These are phyloP conservation scores for Campylomormyrus numenius DNA, from an alignment of 2,113 vertebrate genomes.

Conservation along the genomic window DNA sequence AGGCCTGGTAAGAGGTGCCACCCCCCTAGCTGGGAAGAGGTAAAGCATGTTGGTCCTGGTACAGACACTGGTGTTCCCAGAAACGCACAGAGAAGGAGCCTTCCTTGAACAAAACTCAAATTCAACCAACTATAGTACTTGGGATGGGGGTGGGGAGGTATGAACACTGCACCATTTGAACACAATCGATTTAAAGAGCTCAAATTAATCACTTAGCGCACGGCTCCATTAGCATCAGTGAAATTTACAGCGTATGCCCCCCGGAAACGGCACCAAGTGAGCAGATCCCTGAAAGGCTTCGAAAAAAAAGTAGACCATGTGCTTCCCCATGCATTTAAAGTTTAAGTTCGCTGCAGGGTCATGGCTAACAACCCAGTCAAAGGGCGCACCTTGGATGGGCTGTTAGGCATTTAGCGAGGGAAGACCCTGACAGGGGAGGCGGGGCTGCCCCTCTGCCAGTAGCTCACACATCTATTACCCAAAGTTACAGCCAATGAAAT, in stretches of 20 bases:
- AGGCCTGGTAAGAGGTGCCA: neutral
- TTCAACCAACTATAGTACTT: neutral
- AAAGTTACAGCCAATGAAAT: neutral
- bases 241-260: neutral
- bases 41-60: neutral
- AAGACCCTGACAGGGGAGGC: neutral
- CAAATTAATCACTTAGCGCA: neutral
- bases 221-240: neutral
- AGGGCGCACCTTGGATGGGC: neutral
- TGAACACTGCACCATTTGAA: neutral
- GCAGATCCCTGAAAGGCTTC: neutral
- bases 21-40: neutral
- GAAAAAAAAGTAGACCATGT: neutral
- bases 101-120: neutral
- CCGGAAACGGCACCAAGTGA: neutral
- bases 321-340: neutral
- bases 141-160: slow-evolving; percentile 31
- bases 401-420: neutral
- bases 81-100: neutral
- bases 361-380: neutral
- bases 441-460: neutral
- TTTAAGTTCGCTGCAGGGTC: neutral
- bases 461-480: neutral
- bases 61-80: neutral
- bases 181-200: neutral